Percentiles rank a stretch among this genome's conserved stretches.
phyloP scores from a whole-genome alignment of 2,888 invertebrate species.

The Caenorhabditis sp. region DNA sequence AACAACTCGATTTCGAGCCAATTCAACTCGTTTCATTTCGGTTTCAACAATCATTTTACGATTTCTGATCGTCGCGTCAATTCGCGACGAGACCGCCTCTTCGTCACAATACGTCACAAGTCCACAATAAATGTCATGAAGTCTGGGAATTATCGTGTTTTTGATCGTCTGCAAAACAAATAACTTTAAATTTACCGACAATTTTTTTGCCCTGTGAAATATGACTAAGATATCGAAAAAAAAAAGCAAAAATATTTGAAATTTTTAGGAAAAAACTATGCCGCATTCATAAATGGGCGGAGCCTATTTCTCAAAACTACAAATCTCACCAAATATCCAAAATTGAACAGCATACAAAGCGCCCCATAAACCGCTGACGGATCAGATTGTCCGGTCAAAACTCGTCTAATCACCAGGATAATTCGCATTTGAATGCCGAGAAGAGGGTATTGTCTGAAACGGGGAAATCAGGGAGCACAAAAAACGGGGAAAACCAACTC shows the following conservation, averaged over 20 bases:
- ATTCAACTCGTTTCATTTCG: constrained; percentile 17
- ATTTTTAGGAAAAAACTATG: too few relatives aligned
- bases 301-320: too few relatives aligned
- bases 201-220: too few relatives aligned
- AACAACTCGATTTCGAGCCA: constrained; percentile 19
- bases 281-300: too few relatives aligned
- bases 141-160: constrained; percentile 18
- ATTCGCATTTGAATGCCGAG: constrained; percentile 19
- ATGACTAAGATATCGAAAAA: too few relatives aligned
- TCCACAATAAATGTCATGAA: constrained; percentile 35
- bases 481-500: neutral
- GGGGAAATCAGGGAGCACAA: neutral
- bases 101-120: neutral
- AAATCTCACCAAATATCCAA: constrained; percentile 29
- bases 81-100: neutral
- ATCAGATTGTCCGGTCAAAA: constrained; percentile 14
- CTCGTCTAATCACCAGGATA: constrained; percentile 18
- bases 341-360: constrained; percentile 28
- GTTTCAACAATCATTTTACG: constrained; percentile 23
- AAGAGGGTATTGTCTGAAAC: constrained; percentile 13
- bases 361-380: constrained; percentile 27
- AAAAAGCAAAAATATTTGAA: too few relatives aligned
- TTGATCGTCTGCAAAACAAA: constrained; percentile 24
- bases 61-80: constrained; percentile 18
- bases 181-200: too few relatives aligned